Evolutionary conservation across 2,797 vertebrate species (phyloP), one percentile per base, ranked within the genome.

Genomic region (Cyclopterus lumpus): DNA sequence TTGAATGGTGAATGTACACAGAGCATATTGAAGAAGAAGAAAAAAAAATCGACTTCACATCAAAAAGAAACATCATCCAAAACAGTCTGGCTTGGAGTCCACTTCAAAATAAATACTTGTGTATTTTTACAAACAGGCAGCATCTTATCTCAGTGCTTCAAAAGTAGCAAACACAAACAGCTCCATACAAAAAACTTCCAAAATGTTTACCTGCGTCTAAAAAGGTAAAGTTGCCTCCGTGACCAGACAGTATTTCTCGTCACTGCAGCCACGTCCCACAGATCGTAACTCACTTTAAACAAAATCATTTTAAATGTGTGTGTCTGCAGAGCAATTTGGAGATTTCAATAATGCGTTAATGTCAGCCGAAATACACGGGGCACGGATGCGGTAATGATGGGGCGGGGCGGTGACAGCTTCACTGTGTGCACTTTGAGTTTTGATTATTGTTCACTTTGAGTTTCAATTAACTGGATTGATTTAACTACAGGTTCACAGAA

Each of bases 121-220:
- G 36, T 70, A 71, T 73, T 70, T 73, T 70, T 18, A 78, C 36
- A 65, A 84, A 68, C 12, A 53, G 59, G 66, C 60, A 44, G 3
- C 20, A 55, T 71, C 28, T 71, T 55, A 62, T 54, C 36, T 70
- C 67, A 80, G 58, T 85, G 82, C 83, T 73, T 87, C 24, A 73
- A 75, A 74, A 76, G 57, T 69, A 79, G 80, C 76, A 61, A 75
- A 75, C 63, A 71, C 63, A 82, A 81, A 81, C 3, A 22, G 32
- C 67, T 59, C 46, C 3, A 79, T 5, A 62, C 20, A 36, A 69
- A n/a, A 71, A 59, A 77, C 24, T 40, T 72, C 10, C 28, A 59
- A 67, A 72, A 22, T n/a, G n/a, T 36, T 49, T 20, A 30, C 54
- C 42, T 48, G 20, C n/a, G 42, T 34, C 59, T 32, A 30, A 59